Evolutionary conservation across 2,113 vertebrate genomes (phyloP), one percentile per base, ranked within the genome.

Genomic region (Microcebus lehilahytsara): DNA sequence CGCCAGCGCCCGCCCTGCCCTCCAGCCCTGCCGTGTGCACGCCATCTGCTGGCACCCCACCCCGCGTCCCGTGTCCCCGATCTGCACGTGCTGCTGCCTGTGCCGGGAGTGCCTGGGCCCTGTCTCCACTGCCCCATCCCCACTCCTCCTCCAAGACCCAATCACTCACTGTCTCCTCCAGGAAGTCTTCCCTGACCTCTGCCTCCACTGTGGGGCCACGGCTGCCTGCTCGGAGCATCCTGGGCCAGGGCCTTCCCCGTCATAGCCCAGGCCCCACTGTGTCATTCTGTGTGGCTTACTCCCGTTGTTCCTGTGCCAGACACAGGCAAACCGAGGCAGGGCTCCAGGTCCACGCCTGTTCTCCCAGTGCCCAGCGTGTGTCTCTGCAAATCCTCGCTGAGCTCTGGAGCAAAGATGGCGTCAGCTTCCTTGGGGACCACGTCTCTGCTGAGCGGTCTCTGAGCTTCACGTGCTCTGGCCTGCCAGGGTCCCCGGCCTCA

Each of bases 51-150:
- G 42, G 60, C 0, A 5, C 32, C 53, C 17, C 71, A 27, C 12
- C n/a, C 20, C 4, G 0, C 32, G 37, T 7, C 27, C 3, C 4
- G 5, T 5, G 13, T 2, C 20, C 34, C 14, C 12, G 34, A 3
- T 32, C 49, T 9, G 42, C 53, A 19, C 0, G 0, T 5, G 6
- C 23, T 12, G 2, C 46, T 40, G 51, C 75, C 40, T 25, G 75
- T 30, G 7, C 75, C 11, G 5, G 19, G n/a, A 12, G 37, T 6
- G 13, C 42, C 46, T 7, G 9, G 0, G 1, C 34, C 56, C 13
- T 11, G 32, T 37, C 51, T 19, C 64, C 40, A 3, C 17, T 16
- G 13, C 14, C 22, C 3, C 20, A 46, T 37, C 56, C 67, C 85
- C 3, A 3, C 67, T 67, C 49, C 42, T 40, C 42, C 27, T 12